A percentile compares a stretch with the other conserved stretches of the same genome.
These are phyloP conservation scores for Maniola hyperantus DNA, from an alignment of 2,888 invertebrate species.

Conservation along the genomic window DNA sequence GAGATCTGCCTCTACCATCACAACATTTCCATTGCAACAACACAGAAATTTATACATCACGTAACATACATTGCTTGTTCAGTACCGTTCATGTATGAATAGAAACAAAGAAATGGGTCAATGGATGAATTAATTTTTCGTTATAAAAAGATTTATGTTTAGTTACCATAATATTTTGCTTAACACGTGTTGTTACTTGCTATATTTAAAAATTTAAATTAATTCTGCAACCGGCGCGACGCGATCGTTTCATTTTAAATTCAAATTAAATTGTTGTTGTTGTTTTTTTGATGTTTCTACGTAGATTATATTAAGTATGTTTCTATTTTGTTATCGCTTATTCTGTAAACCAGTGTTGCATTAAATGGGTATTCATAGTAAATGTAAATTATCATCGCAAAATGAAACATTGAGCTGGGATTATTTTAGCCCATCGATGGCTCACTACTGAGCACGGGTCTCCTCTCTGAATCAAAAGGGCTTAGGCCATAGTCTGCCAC, in stretches of 20 bases:
- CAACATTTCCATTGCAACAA: not conserved
- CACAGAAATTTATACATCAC: constrained; percentile 10
- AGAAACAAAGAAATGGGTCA: not conserved
- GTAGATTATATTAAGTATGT: not conserved
- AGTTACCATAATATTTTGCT: constrained; percentile 23
- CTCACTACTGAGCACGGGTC: no score
- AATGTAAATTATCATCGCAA: no score
- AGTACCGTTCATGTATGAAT: not conserved
- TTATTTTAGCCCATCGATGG: no score
- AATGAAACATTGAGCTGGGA: no score
- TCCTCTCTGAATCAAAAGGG: no score
- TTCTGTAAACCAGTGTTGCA: not conserved
- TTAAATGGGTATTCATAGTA: not conserved
- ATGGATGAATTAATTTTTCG: not conserved
- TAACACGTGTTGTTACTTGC: constrained; percentile 25
- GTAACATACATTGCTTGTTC: constrained; percentile 29
- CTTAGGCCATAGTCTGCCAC: no score
- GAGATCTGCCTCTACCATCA: constrained; percentile 27
- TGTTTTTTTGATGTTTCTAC: constrained; percentile 5
- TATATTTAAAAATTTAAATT: constrained; percentile 37
- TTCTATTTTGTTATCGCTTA: not conserved
- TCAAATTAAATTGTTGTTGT: constrained; percentile 34
- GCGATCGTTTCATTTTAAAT: constrained; percentile 35
- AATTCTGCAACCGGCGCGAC: constrained; percentile 34
- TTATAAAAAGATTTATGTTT: not conserved